phyloP scores from a whole-genome alignment of 2,113 vertebrate genomes.

The Gasterosteus nipponicus region DNA sequence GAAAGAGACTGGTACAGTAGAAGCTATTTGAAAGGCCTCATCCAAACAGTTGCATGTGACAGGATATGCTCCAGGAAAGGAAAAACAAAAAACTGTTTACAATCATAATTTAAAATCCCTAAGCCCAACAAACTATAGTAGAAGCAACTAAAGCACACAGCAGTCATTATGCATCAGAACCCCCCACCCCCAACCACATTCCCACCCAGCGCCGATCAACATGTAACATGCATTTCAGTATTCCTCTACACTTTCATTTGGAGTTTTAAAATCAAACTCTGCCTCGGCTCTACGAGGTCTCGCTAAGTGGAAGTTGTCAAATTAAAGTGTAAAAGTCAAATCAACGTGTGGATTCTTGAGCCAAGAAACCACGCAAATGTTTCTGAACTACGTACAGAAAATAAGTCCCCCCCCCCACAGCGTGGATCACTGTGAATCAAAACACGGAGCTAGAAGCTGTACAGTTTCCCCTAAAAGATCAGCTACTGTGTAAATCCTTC shows the following conservation, averaged over 20 bases:
- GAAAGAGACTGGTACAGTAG: background rate
- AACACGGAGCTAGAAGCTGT: conserved; percentile 26
- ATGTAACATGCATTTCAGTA: conserved; percentile 77
- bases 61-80: conserved; percentile 37
- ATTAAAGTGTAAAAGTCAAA: conserved; percentile 9
- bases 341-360: background rate
- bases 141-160: conserved; percentile 86
- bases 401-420: background rate
- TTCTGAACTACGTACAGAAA: conserved; percentile 27
- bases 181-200: conserved; percentile 48
- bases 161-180: conserved; percentile 83
- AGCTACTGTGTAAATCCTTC: conserved; percentile 40
- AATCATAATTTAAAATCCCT: conserved; percentile 79
- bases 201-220: conserved; percentile 49
- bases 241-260: conserved; percentile 66
- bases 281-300: conserved; percentile 6
- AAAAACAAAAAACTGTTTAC: conserved; percentile 58
- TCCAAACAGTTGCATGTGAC: conserved; percentile 31
- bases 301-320: background rate
- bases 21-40: conserved; percentile 10
- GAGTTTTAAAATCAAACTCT: conserved; percentile 51
- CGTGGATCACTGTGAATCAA: conserved; percentile 22
- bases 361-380: background rate
- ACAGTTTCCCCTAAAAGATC: conserved; percentile 42
- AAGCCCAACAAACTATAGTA: conserved; percentile 78